These are phyloP conservation scores for Falco novaeseelandiae DNA, from an alignment of 2,797 vertebrate species.

Conservation along the genomic window DNA sequence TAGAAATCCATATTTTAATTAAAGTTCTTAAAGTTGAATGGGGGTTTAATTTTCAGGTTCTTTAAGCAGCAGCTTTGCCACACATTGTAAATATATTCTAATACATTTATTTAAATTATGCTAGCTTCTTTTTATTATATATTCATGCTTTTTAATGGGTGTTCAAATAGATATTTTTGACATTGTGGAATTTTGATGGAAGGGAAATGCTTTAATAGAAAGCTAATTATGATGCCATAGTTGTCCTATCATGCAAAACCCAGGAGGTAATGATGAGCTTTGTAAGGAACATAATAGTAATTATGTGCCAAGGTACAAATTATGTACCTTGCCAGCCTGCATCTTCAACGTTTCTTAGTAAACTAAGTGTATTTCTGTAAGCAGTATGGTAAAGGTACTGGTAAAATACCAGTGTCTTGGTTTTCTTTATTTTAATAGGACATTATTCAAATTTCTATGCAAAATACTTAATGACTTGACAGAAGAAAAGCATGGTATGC, in stretches of 20 bases:
- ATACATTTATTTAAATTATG: not conserved
- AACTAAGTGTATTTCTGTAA: not conserved
- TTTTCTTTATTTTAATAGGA: not conserved
- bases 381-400: not conserved
- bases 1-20: not conserved
- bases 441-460: not conserved
- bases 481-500: not conserved
- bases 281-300: not conserved
- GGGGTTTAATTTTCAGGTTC: not conserved
- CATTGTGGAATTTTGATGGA: not conserved
- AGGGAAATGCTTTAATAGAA: not conserved
- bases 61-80: not conserved
- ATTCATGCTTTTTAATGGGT: not conserved
- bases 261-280: not conserved
- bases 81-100: accelerated
- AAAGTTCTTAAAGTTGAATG: not conserved
- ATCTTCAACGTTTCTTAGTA: not conserved
- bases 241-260: not conserved
- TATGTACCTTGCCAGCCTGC: not conserved
- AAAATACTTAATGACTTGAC: not conserved
- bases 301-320: not conserved
- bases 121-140: not conserved
- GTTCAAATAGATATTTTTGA: not conserved
- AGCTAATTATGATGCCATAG: not conserved
- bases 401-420: not conserved